Base-by-base conservation (phyloP, 2,888 invertebrate species). In the Agonopterix heracliana region DNA sequence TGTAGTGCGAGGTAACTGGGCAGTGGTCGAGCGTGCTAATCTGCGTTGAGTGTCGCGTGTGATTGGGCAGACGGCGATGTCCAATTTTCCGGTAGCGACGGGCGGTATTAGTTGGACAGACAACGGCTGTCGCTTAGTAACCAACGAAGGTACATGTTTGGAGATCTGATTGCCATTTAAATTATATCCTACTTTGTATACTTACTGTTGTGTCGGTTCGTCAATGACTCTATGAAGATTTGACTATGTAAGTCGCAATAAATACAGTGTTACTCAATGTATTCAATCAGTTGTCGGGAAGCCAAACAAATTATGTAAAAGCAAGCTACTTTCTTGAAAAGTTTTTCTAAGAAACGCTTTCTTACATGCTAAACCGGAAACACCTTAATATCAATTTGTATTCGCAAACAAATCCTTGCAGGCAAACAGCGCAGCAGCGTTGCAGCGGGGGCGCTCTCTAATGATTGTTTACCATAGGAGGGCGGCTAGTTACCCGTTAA, bases 1-100 rank as follows among this genome's bases (percentile, higher is more conserved):
- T 64, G 67, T 64, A 60, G 69, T 74, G 61, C 63, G 54, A 66
- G 64, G 65, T 60, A 65, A 74, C 74, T 71, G 74, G 74, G 68
- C 74, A 73, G 73, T 78, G 79, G 78, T 69, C 70, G 79, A 81
- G 71, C 75, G 77, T 74, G 79, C 87, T 85, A 87, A 88, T 88
- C 85, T 86, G 83, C 81, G 81, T 81, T 71, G 85, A 81, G 83
- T 81, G 85, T 84, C 83, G 83, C 83, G 75, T 85, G 76, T 86
- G 87, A 88, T 88, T 87, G 86, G 83, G 73, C 78, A 80, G 79
- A 78, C 81, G 74, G 68, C 73, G 76, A 72, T 79, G 85, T 86
- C 80, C 87, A 87, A 88, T 88, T 87, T 87, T 86, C 86, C 86
- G 83, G 84, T 78, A 56, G 73, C 78, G 69, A 74, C 72, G 68